Evolutionary conservation across 2,797 vertebrate genomes (phyloP), one percentile per base, ranked within the genome.

Genomic region (Halcyon badia): DNA sequence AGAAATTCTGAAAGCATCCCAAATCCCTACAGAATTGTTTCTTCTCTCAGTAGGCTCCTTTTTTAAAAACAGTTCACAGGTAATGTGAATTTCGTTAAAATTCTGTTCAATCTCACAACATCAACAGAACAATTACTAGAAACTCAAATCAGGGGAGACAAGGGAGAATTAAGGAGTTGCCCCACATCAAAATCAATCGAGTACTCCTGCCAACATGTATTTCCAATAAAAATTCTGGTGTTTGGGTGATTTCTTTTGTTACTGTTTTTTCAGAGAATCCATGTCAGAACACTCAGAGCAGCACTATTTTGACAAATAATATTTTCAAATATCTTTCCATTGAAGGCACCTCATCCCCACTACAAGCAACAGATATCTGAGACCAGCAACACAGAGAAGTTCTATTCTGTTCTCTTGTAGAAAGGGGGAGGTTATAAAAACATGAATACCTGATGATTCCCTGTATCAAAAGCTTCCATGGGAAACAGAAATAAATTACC

Each of bases 261-360:
- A 51, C 8, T 87, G 18, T 83, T 92, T 91, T 91, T 83, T 73
- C 65, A 93, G 42, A 62, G 35, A 92, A 91, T 21, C 48, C 41
- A 41, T 31, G 62, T 84, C 70, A 82, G 86, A 92, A 85, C 68
- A 77, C 20, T 82, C 52, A 70, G 48, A 94, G 71, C 64, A 68
- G 42, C 52, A 70, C 10, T 89, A 37, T 96, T 97, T 90, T 96
- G 70, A 93, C 14, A 90, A 90, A 92, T 30, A 90, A 60, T 87
- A 91, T 95, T 95, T 95, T 94, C 65, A 95, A 89, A n/a, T 92
- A 82, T 46, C 78, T 89, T 95, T 72, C 73, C 26, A 91, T 46
- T 86, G 61, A 86, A 86, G 22, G 75, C 77, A 91, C 5, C 21
- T 76, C 14, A 77, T 82, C 8, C 41, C 15, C 25, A 46, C 77